phyloP scores from a whole-genome alignment of 2,797 vertebrate species.

The Chanos chanos region DNA sequence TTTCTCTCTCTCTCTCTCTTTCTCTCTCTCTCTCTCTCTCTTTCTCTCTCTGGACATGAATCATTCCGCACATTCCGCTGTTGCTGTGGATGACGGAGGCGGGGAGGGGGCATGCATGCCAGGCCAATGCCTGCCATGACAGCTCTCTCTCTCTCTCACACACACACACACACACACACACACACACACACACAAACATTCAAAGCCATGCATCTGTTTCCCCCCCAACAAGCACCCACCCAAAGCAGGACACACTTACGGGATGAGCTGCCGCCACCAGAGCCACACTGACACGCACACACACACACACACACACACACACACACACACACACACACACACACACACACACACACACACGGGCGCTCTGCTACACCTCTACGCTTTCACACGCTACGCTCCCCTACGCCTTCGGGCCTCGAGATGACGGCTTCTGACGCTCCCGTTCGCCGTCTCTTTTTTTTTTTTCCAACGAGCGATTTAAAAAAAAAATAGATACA shows the following conservation, averaged over 20 bases:
- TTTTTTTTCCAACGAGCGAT: background rate
- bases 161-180: constrained; percentile 34
- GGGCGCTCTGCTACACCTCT: background rate
- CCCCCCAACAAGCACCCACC: background rate
- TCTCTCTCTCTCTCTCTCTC: too few species aligned
- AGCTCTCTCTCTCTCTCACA: constrained; percentile 46
- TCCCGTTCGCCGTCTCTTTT: background rate
- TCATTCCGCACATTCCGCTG: constrained; percentile 69
- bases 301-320: background rate
- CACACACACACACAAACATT: constrained; percentile 2
- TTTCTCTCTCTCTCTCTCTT: too few species aligned
- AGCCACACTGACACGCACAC: constrained; percentile 10
- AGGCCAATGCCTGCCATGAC: constrained; percentile 14
- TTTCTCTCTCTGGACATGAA: constrained; percentile 66
- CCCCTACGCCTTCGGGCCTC: background rate
- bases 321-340: background rate
- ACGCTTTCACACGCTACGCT: background rate
- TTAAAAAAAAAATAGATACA: too few species aligned
- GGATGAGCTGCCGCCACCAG: constrained; percentile 30
- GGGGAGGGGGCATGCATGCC: constrained; percentile 41
- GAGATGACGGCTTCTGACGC: background rate
- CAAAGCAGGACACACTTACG: constrained; percentile 4
- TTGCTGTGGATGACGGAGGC: constrained; percentile 60
- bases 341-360: background rate
- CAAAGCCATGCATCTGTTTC: background rate